These are phyloP conservation scores for Pseudopleuronectes americanus DNA, from an alignment of 2,797 vertebrate species.

Conservation along the genomic window DNA sequence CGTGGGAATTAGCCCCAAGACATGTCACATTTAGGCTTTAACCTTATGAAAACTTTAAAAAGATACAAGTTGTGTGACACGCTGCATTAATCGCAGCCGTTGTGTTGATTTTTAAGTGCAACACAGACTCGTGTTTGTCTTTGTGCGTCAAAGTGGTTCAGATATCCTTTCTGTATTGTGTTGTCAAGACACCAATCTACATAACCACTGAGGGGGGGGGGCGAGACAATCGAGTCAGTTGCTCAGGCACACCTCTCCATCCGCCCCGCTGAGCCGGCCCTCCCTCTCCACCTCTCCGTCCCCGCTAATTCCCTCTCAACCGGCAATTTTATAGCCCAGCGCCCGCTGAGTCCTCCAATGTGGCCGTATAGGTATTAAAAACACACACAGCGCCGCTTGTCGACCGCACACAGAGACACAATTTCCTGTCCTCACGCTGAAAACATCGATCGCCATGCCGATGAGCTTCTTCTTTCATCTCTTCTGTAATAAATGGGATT, in stretches of 20 bases:
- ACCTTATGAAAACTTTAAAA: too few relatives aligned
- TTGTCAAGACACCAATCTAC: slow-evolving; percentile 14
- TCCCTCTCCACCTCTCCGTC: slow-evolving; percentile 41
- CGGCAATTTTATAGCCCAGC: slow-evolving; percentile 71
- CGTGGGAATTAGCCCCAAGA: too few relatives aligned
- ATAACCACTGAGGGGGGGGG: background rate
- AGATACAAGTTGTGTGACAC: background rate
- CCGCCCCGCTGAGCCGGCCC: slow-evolving; percentile 26
- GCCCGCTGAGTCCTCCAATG: slow-evolving; percentile 54
- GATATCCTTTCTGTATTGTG: slow-evolving; percentile 1
- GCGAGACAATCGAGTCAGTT: slow-evolving; percentile 40
- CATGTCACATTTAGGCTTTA: too few relatives aligned
- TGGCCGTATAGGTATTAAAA: slow-evolving; percentile 55
- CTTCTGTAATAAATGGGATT: slow-evolving; percentile 48
- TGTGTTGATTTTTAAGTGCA: background rate
- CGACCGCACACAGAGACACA: slow-evolving; percentile 42
- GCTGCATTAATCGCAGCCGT: background rate
- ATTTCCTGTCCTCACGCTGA: slow-evolving; percentile 48
- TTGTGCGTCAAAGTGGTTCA: background rate
- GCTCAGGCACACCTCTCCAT: slow-evolving; percentile 31
- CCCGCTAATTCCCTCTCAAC: slow-evolving; percentile 65
- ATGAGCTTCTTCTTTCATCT: slow-evolving; percentile 30
- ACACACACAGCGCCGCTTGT: slow-evolving; percentile 22
- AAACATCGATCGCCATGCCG: slow-evolving; percentile 18
- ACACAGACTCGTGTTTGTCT: background rate